Base-by-base conservation (phyloP, 2,888 invertebrate genomes). In the Drosophila neonasuta region DNA sequence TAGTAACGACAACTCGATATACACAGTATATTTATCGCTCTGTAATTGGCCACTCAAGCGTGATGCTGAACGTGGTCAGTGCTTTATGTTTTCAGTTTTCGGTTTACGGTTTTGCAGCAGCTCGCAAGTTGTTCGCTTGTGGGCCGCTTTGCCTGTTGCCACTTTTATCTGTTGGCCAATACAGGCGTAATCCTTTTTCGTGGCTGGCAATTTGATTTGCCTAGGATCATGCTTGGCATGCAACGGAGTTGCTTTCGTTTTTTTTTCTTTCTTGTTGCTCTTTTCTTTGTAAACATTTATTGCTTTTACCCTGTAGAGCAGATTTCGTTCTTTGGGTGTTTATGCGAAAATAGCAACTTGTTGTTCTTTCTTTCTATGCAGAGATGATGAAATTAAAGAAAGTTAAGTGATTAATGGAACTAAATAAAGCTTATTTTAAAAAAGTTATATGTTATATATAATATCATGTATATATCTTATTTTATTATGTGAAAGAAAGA, bases 11-110 rank as follows among this genome's bases (percentile, higher is more conserved):
- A 24, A 24, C 24, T 24, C 24, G 24, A 24, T 24, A 24, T 24
- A 24, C 6, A 24, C 24, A 24, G 24, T 24, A 24, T 24, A 24
- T 24, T 24, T 24, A 24, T 24, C 24, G 24, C 24, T 74, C 69
- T 82, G 71, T 71, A 82, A 80, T 82, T 85, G 85, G 69, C 74
- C 63, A 73, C 74, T 74, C 83, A 67, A 60, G 54, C 78, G 72
- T 73, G 52, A 44, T 36, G 34, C 55, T 61, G 41, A 17, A 68
- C 57, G 64, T 63, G 65, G 45, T 36, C 48, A 52, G 52, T 65
- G 46, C 46, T 58, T 63, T 49, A 13, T 13, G 56, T 42, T 50
- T 44, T 29, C 49, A 34, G 46, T 51, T 51, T 48, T 42, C 17
- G n/a, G 15, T 10, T 42, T 42, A 10, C 11, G n/a, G n/a, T 17